A percentile compares a stretch with the other conserved stretches of the same genome.
Evolutionary conservation across 2,113 vertebrate species (phyloP).

Genomic region (Tachysurus fulvidraco): DNA sequence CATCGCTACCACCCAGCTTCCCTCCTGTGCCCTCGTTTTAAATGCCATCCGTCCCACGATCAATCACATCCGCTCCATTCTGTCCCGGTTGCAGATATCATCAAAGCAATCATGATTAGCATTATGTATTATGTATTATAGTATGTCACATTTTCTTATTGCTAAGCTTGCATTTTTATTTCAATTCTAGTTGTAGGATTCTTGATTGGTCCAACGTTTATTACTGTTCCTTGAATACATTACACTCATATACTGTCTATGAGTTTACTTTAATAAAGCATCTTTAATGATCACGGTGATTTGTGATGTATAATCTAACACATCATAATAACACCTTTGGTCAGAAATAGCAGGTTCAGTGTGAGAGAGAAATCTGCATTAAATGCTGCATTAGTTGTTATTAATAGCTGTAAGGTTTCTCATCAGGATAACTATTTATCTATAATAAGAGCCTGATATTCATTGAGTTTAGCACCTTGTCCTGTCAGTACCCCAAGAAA

Average conservation of each 20-base stretch:
- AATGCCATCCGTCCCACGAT: neutral
- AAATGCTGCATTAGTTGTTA: neutral
- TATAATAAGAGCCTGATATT: constrained; percentile 12
- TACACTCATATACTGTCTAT: neutral
- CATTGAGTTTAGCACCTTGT: constrained; percentile 37
- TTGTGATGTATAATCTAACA: neutral
- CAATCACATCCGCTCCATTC: constrained; percentile 15
- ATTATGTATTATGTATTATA: neutral
- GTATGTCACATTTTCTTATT: neutral
- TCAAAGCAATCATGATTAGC: neutral
- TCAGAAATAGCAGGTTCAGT: neutral
- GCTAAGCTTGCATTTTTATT: neutral
- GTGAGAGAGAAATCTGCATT: neutral
- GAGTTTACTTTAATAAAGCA: neutral
- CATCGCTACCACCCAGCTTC: neutral
- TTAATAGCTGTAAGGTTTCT: neutral
- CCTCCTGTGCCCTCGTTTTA: constrained; percentile 19
- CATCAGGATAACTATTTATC: constrained; percentile 27
- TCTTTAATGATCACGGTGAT: too few relatives aligned
- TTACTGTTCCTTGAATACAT: neutral
- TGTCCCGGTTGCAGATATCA: neutral
- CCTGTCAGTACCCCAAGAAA: constrained; percentile 24
- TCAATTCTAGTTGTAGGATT: neutral
- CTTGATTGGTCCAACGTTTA: neutral
- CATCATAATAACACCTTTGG: neutral